Base-by-base conservation (phyloP, 2,113 vertebrate genomes). In the Ifrita kowaldi region DNA sequence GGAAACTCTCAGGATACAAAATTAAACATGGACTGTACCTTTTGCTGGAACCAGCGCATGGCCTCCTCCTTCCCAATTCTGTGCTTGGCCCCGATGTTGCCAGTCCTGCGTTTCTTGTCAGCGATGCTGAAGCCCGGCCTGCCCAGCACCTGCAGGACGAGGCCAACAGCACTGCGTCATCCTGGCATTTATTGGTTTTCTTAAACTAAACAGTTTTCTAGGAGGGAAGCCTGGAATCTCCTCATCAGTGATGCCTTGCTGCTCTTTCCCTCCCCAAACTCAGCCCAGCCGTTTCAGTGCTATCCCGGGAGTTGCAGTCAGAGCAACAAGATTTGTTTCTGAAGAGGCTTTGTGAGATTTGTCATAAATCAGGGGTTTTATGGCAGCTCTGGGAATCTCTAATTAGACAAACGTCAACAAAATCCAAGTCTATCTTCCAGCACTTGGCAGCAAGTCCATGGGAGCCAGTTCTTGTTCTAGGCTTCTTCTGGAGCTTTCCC, bases 31-130 rank as follows among this genome's bases (percentile, higher is more conserved):
- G 46, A 8, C 7, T 90, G 97, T 96, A 99, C 99, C 98, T 99
- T 99, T 87, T 99, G 99, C 97, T 99, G 99, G 96, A 99, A 99
- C 99, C 99, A 99, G 97, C 99, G 99, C 99, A 99, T 99, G 96
- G 99, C 98, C 95, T 99, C 99, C 97, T 99, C 99, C 97, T 99
- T 99, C 73, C 99, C 98, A 96, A 99, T 99, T 88, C 99, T 98
- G 98, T 99, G 99, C 96, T 98, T 99, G 98, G 98, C 98, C 49
- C 99, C 99, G 52, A 99, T 99, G 97, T 98, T 98, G 95, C 99
- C 99, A 56, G 98, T 98, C 97, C 99, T 99, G 97, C 98, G 98
- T 86, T 99, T 99, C 98, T 99, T 99, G 98, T 99, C 99, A 16
- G 99, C 99, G 6, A 99, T 99, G 98, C 99, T 99, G 98, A 99